Base-by-base conservation (phyloP, 1,140 invertebrate genomes). In the Myzus persicae region DNA sequence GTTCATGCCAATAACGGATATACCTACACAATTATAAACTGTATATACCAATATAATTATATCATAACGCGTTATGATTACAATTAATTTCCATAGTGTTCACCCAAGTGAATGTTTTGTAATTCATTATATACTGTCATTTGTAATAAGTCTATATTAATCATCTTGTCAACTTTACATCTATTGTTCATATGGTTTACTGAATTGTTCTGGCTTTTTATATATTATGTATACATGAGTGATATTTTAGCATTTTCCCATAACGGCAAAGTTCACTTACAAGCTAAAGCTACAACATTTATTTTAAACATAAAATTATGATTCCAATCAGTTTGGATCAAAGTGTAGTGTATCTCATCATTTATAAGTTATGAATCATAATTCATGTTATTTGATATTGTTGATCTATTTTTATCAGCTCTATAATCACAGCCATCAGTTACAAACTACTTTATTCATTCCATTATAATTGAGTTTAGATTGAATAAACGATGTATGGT, bases 121-220 rank as follows among this genome's bases (percentile, higher is more conserved):
- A 67, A 67, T 67, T 67, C 59, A 67, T 67, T 67, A n/a, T 67
- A 67, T 67, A 67, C 31, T 67, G 31, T 31, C 31, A 67, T 31
- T 67, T 67, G 59, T 67, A 67, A 67, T 67, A 67, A 67, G 59
- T 67, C 59, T 67, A 67, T 67, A 67, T 67, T 67, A 67, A 67
- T 67, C 59, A 67, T 67, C 59, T 67, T 67, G 59, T 67, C 59
- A 67, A 67, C 59, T 67, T 67, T n/a, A 31, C 59, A 67, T 67
- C 59, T 67, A 67, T 67, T 67, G 31, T 67, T 67, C 59, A 67
- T n/a, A 67, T 67, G 31, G 59, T 67, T 67, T 67, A 67, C 31
- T 67, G 31, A n/a, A 67, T 67, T 67, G 59, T 67, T 67, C 3
- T 67, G 11, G 59, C 26, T 67, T 67, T 67, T 67, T 67, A 67